Evolutionary conservation across 1,140 invertebrate genomes (phyloP).

Genomic region (Streblospio benedicti): DNA sequence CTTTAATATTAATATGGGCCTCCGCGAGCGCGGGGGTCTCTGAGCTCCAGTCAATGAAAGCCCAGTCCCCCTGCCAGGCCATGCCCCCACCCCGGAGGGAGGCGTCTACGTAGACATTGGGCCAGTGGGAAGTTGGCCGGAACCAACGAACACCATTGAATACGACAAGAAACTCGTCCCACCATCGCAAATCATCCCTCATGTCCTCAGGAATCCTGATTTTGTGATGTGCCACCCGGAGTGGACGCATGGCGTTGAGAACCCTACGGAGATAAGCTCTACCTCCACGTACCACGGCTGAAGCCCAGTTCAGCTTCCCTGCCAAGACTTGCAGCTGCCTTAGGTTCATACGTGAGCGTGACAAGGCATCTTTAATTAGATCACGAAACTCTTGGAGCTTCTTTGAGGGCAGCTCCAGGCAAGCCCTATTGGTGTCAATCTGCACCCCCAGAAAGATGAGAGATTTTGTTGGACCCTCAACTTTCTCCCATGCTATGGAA

Average conservation of each 20-base stretch:
- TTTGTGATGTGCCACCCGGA: no score
- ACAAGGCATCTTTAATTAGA: not conserved
- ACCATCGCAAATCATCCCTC: conserved; percentile 8
- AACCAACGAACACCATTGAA: conserved; percentile 11
- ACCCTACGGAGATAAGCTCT: not conserved
- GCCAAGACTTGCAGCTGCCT: conserved; percentile 12
- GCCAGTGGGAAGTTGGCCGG: no score
- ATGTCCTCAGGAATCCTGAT: not conserved
- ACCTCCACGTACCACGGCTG: conserved; percentile 5
- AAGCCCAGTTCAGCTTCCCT: conserved; percentile 14
- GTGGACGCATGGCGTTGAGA: not conserved
- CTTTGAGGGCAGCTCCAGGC: not conserved
- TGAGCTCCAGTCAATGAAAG: no score
- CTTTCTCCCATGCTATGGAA: conserved; percentile 12
- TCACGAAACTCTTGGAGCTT: not conserved
- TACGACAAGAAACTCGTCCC: not conserved
- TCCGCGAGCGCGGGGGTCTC: no score
- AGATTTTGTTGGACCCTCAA: conserved; percentile 3
- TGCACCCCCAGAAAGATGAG: not conserved
- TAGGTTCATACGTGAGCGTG: conserved; percentile 7
- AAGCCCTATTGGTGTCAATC: not conserved
- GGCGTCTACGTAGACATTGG: no score
- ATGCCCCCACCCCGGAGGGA: no score
- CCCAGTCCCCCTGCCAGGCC: no score
- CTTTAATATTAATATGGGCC: no score